Conservation (phyloP, 2,797 vertebrate species). For the Cyclura pinguis region DNA sequence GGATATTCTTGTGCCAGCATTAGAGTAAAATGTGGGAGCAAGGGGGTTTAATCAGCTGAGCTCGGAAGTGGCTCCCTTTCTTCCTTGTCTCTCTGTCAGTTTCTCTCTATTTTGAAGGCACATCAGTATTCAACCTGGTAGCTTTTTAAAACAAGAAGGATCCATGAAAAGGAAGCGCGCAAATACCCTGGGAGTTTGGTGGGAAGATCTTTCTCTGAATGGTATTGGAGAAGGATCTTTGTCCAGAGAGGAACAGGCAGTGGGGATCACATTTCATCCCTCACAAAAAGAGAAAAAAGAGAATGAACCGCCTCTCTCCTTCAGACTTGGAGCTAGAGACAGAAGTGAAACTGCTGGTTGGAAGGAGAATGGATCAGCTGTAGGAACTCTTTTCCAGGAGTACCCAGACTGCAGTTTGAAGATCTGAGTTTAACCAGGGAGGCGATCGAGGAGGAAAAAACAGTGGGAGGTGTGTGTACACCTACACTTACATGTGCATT, state of each 20-base stretch:
- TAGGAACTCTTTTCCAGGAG: no score
- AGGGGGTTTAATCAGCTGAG: not conserved
- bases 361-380: not conserved
- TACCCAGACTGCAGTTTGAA: not conserved
- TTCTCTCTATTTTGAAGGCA: not conserved
- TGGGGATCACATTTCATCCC: constrained; percentile 6
- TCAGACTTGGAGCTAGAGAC: not conserved
- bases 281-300: not conserved
- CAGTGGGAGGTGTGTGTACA: no score
- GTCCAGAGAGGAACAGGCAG: not conserved
- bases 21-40: not conserved
- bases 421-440: not conserved
- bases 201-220: not conserved
- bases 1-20: not conserved
- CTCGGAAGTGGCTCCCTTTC: not conserved
- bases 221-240: not conserved
- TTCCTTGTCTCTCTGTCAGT: not conserved
- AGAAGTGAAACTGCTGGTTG: not conserved
- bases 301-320: not conserved
- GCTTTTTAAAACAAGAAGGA: not conserved
- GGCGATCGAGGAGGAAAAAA: not conserved
- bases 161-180: not conserved
- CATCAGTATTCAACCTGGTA: not conserved
- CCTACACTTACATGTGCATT: not conserved
- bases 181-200: not conserved